A percentile compares a stretch with the other conserved stretches of the same genome.
Conservation (phyloP, 2,113 vertebrate genomes). For the Oreochromis tanganicae region DNA sequence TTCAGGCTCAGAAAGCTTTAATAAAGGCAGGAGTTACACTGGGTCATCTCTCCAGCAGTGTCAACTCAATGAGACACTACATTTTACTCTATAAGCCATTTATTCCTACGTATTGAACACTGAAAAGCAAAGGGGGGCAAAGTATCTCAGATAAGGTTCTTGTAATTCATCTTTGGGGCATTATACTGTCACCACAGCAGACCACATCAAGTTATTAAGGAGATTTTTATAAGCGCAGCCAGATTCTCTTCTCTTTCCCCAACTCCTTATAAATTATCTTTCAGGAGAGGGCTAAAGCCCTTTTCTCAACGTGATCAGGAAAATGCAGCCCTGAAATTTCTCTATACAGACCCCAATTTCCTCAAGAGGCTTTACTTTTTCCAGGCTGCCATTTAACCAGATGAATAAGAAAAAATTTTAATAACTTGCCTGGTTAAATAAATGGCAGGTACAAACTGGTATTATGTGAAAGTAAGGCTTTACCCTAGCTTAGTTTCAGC, state of each 20-base stretch:
- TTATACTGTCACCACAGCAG: not conserved
- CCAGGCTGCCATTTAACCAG: not conserved
- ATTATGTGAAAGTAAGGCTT: not conserved
- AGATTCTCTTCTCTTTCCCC: not conserved
- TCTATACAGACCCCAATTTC: not conserved
- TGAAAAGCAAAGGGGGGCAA: not conserved
- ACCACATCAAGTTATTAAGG: not conserved
- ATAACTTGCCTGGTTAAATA: not conserved
- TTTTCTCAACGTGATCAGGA: not conserved
- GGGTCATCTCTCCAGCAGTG: not conserved
- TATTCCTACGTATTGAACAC: not conserved
- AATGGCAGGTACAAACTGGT: not conserved
- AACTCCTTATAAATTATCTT: not conserved
- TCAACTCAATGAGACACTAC: not conserved
- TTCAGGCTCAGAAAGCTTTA: not conserved
- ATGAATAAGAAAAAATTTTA: fast-evolving
- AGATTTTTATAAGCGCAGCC: not conserved
- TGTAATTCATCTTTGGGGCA: not conserved
- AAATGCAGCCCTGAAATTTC: fast-evolving
- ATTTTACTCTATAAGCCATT: not conserved
- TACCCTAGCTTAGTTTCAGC: not conserved
- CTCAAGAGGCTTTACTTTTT: not conserved
- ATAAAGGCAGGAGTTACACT: not conserved
- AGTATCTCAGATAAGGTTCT: not conserved
- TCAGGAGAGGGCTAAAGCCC: not conserved